These are phyloP conservation scores for Synaphobranchus kaupii DNA, from an alignment of 2,797 vertebrate genomes.

Conservation along the genomic window DNA sequence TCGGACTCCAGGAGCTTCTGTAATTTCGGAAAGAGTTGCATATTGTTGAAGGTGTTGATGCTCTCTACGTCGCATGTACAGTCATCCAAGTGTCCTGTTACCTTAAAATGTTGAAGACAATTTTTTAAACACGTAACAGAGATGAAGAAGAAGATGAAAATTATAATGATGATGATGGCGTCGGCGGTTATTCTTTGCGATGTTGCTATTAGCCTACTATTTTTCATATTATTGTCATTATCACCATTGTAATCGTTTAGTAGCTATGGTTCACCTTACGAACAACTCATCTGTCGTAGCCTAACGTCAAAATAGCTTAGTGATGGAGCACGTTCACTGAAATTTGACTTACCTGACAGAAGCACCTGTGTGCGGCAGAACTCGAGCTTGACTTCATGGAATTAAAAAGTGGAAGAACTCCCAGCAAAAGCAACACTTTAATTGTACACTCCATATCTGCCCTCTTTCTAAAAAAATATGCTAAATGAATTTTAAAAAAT, in stretches of 20 bases:
- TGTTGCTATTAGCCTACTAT: neutral
- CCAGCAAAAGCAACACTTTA: constrained; percentile 34
- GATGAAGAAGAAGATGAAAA: no score
- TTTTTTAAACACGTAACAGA: neutral
- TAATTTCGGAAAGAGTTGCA: constrained; percentile 82
- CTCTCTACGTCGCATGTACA: constrained; percentile 93
- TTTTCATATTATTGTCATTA: neutral
- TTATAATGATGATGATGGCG: neutral
- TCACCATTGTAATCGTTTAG: neutral
- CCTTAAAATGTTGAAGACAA: constrained; percentile 59
- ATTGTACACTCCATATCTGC: constrained; percentile 29
- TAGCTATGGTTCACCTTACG: neutral
- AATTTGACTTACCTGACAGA: constrained; percentile 76
- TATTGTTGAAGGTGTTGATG: constrained; percentile 88
- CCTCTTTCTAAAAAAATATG: neutral
- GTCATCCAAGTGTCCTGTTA: constrained; percentile 87
- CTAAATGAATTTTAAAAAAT: no score
- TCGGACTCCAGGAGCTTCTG: constrained; percentile 82
- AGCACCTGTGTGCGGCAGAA: constrained; percentile 70
- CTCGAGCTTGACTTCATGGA: constrained; percentile 35
- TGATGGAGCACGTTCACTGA: neutral
- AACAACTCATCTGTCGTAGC: neutral
- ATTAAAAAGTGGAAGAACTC: constrained; percentile 21
- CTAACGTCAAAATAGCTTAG: neutral
- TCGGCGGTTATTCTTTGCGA: neutral